A percentile compares a stretch with the other conserved stretches of the same genome.
phyloP scores from a whole-genome alignment of 2,113 vertebrate genomes.

The Perognathus longimembris region DNA sequence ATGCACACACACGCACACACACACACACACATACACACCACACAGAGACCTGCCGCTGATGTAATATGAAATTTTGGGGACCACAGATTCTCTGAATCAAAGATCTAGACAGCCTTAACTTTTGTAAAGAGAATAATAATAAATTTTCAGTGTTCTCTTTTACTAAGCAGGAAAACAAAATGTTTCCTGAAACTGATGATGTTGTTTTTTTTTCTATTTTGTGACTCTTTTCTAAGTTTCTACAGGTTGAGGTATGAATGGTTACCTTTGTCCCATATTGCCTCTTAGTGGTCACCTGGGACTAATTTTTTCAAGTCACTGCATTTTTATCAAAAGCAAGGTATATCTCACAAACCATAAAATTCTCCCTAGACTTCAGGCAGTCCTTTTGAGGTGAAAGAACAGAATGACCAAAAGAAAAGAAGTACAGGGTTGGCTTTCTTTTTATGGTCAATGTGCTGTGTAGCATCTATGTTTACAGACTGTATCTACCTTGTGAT shows the following conservation, averaged over 20 bases:
- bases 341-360: constrained; percentile 42
- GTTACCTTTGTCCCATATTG: constrained; percentile 58
- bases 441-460: constrained; percentile 87
- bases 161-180: constrained; percentile 76
- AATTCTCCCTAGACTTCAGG: constrained; percentile 79
- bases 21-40: not conserved
- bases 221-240: constrained; percentile 87
- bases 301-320: constrained; percentile 82
- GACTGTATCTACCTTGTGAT: constrained; percentile 88
- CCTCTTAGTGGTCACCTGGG: constrained; percentile 71
- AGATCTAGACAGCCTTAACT: constrained; percentile 89
- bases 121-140: constrained; percentile 83
- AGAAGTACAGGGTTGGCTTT: constrained; percentile 88
- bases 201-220: constrained; percentile 88
- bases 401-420: constrained; percentile 87
- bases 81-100: constrained; percentile 83
- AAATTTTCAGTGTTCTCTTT: constrained; percentile 85
- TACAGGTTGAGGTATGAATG: constrained; percentile 77
- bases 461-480: constrained; percentile 89
- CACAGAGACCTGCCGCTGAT: constrained; percentile 64
- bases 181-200: constrained; percentile 72
- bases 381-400: constrained; percentile 81
- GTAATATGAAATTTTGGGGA: constrained; percentile 71
- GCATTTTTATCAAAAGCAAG: constrained; percentile 77
- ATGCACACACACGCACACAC: not conserved